Percentiles rank a stretch among this genome's conserved stretches.
Conservation (phyloP, 2,113 vertebrate species). For the Merops nubicus region DNA sequence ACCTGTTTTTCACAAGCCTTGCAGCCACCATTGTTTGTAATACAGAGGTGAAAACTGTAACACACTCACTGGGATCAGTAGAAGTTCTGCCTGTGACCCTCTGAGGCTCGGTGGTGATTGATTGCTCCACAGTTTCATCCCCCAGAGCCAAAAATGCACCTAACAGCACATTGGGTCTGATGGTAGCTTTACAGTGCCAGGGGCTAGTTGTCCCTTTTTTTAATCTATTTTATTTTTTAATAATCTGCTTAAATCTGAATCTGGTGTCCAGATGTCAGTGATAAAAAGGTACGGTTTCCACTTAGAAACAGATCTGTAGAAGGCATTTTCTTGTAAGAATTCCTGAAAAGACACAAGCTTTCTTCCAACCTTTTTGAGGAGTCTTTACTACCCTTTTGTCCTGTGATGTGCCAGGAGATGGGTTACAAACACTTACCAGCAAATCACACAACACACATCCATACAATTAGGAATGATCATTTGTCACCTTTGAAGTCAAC, state of each 20-base stretch:
- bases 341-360: not conserved
- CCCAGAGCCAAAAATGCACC: conserved; percentile 37
- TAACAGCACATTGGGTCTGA: conserved; percentile 45
- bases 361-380: not conserved
- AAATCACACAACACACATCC: not conserved
- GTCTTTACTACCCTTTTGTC: not conserved
- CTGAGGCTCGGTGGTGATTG: not conserved
- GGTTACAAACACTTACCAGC: not conserved
- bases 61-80: not conserved
- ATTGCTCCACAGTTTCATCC: not conserved
- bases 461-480: not conserved
- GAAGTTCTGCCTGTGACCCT: not conserved
- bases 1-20: not conserved
- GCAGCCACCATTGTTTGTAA: not conserved
- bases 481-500: conserved; percentile 2
- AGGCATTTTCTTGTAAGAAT: conserved; percentile 67
- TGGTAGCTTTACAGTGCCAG: conserved; percentile 35
- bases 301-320: conserved; percentile 78
- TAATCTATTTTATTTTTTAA: conserved; percentile 61
- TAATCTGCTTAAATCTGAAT: conserved; percentile 74
- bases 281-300: conserved; percentile 73
- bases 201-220: conserved; percentile 34
- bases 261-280: conserved; percentile 88
- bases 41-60: not conserved
- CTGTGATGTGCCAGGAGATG: not conserved